Evolutionary conservation across 1,140 invertebrate species (phyloP).

Genomic region (Drosophila cardini): DNA sequence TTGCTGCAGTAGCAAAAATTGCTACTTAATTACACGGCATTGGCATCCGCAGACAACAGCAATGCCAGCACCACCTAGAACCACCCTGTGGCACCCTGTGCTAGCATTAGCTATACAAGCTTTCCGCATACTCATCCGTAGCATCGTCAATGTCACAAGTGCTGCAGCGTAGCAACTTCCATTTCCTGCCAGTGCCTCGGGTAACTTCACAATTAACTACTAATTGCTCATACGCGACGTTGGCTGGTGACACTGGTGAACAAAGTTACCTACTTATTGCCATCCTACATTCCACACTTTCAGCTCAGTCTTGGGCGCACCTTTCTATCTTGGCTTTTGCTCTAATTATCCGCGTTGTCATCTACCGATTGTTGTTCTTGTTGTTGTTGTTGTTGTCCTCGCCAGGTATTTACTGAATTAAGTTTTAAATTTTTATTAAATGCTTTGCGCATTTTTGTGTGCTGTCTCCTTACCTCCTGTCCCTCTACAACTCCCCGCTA

Average conservation of each 20-base stretch:
- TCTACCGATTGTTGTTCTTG: conserved; percentile 36
- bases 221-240: conserved; percentile 82
- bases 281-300: conserved; percentile 4
- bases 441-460: conserved; percentile 70
- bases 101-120: conserved; percentile 15
- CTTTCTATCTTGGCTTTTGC: conserved; percentile 41
- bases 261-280: conserved; percentile 49
- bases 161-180: conserved; percentile 50
- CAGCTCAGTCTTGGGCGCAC: conserved; percentile 10
- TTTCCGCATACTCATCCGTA: conserved; percentile 41
- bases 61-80: conserved; percentile 1
- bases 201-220: conserved; percentile 81
- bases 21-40: conserved; percentile 74
- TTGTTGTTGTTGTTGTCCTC: conserved; percentile 37
- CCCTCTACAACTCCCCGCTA: not conserved
- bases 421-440: conserved; percentile 83
- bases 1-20: conserved; percentile 76
- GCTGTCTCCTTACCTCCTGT: not conserved
- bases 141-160: conserved; percentile 73
- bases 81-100: not conserved
- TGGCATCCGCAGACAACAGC: conserved; percentile 35
- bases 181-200: conserved; percentile 47
- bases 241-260: conserved; percentile 59
- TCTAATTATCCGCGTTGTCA: conserved; percentile 74
- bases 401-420: conserved; percentile 75